These are phyloP conservation scores for Romanomermis culicivorax DNA, from an alignment of 2,888 invertebrate genomes.

Conservation along the genomic window DNA sequence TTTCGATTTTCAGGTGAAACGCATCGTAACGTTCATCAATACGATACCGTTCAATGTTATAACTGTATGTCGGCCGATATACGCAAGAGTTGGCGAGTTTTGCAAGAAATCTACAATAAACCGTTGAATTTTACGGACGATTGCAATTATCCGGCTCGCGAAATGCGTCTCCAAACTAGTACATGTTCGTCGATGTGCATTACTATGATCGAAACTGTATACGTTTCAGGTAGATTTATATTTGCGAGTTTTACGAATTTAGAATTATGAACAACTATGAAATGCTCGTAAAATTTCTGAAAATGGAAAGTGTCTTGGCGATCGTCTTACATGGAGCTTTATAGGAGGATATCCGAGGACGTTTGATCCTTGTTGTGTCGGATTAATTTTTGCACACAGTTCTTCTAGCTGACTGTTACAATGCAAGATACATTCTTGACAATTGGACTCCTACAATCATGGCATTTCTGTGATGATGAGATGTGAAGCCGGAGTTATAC, in stretches of 20 bases:
- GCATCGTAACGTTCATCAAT: too few species aligned
- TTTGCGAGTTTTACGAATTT: neutral
- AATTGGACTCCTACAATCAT: too few species aligned
- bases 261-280: neutral
- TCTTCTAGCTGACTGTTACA: too few species aligned
- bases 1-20: too few species aligned
- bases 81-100: constrained; percentile 22
- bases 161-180: neutral
- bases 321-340: too few species aligned
- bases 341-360: too few species aligned
- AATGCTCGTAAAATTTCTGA: neutral
- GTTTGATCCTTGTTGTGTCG: too few species aligned
- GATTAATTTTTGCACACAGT: too few species aligned
- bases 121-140: constrained; percentile 24
- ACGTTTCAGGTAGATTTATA: neutral
- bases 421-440: too few species aligned
- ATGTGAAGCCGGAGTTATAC: too few species aligned
- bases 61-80: constrained; percentile 25
- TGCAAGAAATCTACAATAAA: constrained; percentile 19
- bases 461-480: too few species aligned
- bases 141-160: constrained; percentile 10
- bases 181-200: neutral
- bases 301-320: too few species aligned
- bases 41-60: constrained; percentile 15
- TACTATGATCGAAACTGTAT: neutral